phyloP scores from a whole-genome alignment of 2,888 invertebrate species.

The Heliconius aoede region DNA sequence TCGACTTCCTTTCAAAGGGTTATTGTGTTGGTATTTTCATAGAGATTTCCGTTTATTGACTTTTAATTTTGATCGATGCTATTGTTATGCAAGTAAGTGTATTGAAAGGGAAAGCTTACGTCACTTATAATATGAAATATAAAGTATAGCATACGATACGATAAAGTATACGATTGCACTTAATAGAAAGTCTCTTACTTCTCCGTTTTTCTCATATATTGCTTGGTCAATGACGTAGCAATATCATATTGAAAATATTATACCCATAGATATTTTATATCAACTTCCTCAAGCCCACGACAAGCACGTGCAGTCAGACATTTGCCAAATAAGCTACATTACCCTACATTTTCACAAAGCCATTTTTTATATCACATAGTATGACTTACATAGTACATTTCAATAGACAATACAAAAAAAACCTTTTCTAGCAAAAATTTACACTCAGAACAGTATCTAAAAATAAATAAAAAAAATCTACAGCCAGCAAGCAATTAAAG shows the following conservation, averaged over 20 bases:
- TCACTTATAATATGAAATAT: neutral
- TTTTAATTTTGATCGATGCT: constrained; percentile 42
- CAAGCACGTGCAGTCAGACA: no score
- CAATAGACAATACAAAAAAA: neutral
- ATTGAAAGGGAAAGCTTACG: constrained; percentile 6
- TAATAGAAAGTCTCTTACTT: no score
- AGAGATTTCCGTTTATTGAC: constrained; percentile 35
- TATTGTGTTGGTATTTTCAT: constrained; percentile 40
- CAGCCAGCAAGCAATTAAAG: constrained; percentile 5
- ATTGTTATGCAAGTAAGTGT: constrained; percentile 7
- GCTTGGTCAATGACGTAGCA: no score
- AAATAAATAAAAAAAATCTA: constrained; percentile 3
- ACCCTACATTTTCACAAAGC: no score
- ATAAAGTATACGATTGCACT: no score
- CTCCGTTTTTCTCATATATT: no score
- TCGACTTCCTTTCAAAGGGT: constrained; percentile 28
- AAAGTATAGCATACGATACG: neutral
- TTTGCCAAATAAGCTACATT: no score
- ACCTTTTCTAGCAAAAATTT: neutral
- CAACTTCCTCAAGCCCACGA: no score
- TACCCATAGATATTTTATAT: neutral
- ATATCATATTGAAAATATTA: no score
- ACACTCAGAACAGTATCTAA: neutral
- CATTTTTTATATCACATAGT: no score
- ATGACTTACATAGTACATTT: neutral